phyloP scores from a whole-genome alignment of 2,888 invertebrate species.

The Phragmatobia fuliginosa region DNA sequence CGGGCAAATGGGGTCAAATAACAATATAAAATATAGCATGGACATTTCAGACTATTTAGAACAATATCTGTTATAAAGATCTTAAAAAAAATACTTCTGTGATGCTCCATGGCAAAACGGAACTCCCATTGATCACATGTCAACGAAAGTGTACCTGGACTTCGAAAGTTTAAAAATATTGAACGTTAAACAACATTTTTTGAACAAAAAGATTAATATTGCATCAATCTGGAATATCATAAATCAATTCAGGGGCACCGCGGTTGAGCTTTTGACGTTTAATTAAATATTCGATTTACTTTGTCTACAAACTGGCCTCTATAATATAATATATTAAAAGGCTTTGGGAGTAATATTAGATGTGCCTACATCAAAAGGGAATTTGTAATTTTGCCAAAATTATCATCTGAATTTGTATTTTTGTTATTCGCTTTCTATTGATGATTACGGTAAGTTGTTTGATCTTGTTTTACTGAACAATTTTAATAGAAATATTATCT shows the following conservation, averaged over 20 bases:
- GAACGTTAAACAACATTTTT: slow-evolving; percentile 23
- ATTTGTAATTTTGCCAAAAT: slow-evolving; percentile 29
- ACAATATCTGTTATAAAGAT: too few species aligned
- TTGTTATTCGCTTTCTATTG: neutral
- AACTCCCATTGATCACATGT: too few species aligned
- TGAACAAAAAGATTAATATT: slow-evolving; percentile 30
- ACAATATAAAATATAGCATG: neutral
- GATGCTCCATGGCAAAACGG: too few species aligned
- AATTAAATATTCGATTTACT: slow-evolving; percentile 56
- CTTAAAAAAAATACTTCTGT: too few species aligned
- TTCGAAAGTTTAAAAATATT: neutral
- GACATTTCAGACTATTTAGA: neutral
- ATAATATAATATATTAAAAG: slow-evolving; percentile 38
- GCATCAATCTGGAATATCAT: slow-evolving; percentile 41
- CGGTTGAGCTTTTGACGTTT: slow-evolving; percentile 51
- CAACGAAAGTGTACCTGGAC: too few species aligned
- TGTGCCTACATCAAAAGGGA: slow-evolving; percentile 44
- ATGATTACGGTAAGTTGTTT: slow-evolving; percentile 4
- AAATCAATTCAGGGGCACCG: slow-evolving; percentile 45
- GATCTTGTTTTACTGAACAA: neutral
- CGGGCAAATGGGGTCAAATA: too few species aligned
- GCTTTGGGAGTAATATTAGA: slow-evolving; percentile 33
- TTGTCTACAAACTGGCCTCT: slow-evolving; percentile 45
- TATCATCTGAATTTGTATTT: slow-evolving; percentile 35
- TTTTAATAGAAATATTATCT: neutral